A percentile compares a stretch with the other conserved stretches of the same genome.
phyloP scores from a whole-genome alignment of 1,140 invertebrate species.

The Ganaspis sp. region DNA sequence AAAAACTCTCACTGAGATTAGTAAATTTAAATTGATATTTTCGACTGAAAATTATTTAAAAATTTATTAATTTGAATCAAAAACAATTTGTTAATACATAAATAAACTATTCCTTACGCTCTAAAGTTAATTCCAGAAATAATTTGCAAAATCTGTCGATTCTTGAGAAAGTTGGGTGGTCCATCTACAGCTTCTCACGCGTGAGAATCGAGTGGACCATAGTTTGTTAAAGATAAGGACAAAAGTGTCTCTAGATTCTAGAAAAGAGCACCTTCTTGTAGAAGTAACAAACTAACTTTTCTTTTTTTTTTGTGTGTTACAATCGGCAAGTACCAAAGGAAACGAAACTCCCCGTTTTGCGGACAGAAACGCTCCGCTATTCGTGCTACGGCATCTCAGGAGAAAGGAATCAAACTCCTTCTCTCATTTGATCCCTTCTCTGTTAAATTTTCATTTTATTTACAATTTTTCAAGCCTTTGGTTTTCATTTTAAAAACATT shows the following conservation, averaged over 20 bases:
- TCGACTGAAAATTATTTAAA: too few species aligned
- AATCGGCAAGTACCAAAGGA: conserved; percentile 9
- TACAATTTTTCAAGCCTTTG: background rate
- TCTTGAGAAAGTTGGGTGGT: background rate
- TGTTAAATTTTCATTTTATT: conserved; percentile 18
- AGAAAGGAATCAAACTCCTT: conserved; percentile 52
- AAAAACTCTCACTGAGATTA: too few species aligned
- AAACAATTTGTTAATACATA: too few species aligned
- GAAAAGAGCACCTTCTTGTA: background rate
- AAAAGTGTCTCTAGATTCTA: background rate
- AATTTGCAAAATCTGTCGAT: background rate
- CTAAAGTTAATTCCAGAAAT: too few species aligned
- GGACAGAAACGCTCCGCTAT: conserved; percentile 6
- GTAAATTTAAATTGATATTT: too few species aligned
- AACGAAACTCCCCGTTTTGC: background rate
- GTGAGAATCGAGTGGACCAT: background rate
- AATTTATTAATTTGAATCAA: too few species aligned
- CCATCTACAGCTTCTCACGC: conserved; percentile 18
- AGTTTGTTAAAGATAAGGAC: background rate
- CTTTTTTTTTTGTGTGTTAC: conserved; percentile 24
- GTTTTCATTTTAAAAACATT: background rate
- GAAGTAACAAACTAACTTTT: conserved; percentile 12
- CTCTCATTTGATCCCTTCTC: conserved; percentile 46
- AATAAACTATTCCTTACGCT: too few species aligned
- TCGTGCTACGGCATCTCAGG: conserved; percentile 45